phyloP scores from a whole-genome alignment of 2,888 invertebrate genomes.

The Sesia bembeciformis region DNA sequence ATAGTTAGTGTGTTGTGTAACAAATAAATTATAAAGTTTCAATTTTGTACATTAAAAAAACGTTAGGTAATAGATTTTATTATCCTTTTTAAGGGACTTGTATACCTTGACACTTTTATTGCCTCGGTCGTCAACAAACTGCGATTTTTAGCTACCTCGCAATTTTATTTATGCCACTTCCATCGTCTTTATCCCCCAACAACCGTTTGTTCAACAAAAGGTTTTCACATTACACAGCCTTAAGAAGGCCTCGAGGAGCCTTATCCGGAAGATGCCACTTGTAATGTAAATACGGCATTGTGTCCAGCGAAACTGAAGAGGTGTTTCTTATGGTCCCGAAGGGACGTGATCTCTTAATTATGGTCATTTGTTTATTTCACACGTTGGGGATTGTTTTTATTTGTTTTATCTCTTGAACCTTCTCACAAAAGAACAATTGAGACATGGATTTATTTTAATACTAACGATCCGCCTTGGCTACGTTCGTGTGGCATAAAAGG shows the following conservation, averaged over 20 bases:
- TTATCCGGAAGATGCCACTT: constrained; percentile 67
- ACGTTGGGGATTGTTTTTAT: background rate
- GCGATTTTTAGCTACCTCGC: too few relatives aligned
- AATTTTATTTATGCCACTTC: constrained; percentile 1
- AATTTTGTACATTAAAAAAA: too few relatives aligned
- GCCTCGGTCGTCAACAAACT: too few relatives aligned
- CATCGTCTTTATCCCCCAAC: background rate
- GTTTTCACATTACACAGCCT: constrained; percentile 57
- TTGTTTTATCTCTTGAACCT: background rate
- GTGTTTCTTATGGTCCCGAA: constrained; percentile 9
- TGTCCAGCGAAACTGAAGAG: constrained; percentile 22
- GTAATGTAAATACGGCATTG: constrained; percentile 66
- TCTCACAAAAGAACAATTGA: too few relatives aligned
- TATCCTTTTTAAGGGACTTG: too few relatives aligned
- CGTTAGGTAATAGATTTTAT: too few relatives aligned
- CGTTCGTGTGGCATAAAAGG: too few relatives aligned
- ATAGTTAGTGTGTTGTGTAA: too few relatives aligned
- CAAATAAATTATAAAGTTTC: too few relatives aligned
- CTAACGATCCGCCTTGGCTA: too few relatives aligned
- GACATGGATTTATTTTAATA: too few relatives aligned
- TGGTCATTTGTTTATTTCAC: background rate
- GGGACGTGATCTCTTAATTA: background rate
- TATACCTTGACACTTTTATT: too few relatives aligned
- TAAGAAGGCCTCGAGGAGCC: constrained; percentile 50
- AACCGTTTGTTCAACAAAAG: constrained; percentile 51